phyloP scores from a whole-genome alignment of 2,888 invertebrate species.

The Notodonta ziczac region DNA sequence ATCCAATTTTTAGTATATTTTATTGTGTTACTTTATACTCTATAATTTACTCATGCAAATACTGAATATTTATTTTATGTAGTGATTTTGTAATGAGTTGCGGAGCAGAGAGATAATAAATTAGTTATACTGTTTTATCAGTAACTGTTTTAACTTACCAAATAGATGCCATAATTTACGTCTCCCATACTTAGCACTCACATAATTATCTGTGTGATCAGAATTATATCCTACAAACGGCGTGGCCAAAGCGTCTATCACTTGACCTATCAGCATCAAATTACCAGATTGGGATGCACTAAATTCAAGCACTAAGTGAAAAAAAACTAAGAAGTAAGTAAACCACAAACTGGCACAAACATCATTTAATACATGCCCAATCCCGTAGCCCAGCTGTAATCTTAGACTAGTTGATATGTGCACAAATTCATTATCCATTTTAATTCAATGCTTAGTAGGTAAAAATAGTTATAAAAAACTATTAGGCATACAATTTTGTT shows the following conservation, averaged over 20 bases:
- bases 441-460: conserved; percentile 9
- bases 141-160: conserved; percentile 86
- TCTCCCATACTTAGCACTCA: conserved; percentile 90
- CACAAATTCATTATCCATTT: conserved; percentile 78
- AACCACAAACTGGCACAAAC: conserved; percentile 98
- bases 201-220: conserved; percentile 88
- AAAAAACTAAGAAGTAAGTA: conserved; percentile 94
- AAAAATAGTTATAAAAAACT: no score
- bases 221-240: conserved; percentile 95
- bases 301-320: conserved; percentile 86
- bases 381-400: conserved; percentile 86
- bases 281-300: conserved; percentile 84
- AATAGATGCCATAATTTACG: conserved; percentile 95
- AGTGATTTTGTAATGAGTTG: no score
- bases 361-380: conserved; percentile 96
- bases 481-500: no score
- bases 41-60: no score
- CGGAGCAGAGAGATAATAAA: no score
- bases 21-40: no score
- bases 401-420: conserved; percentile 73
- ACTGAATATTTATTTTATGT: no score
- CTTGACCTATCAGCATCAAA: conserved; percentile 91
- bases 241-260: conserved; percentile 94
- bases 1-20: background rate
- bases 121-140: no score